phyloP scores from a whole-genome alignment of 2,888 invertebrate genomes.

The Tipula vernalis region DNA sequence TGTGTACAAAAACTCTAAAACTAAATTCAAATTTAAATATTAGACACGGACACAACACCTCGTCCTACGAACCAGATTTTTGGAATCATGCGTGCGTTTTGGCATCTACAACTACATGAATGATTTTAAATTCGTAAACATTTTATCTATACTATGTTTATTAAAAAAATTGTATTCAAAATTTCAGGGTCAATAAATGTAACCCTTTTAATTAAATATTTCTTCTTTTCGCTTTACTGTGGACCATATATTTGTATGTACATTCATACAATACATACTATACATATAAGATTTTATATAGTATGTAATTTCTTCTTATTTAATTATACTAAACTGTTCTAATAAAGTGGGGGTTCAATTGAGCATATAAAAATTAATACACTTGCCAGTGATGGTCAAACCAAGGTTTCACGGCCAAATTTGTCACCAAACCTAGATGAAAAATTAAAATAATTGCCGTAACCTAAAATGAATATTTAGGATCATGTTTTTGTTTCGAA shows the following conservation, averaged over 20 bases:
- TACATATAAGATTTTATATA: neutral
- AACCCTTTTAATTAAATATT: neutral
- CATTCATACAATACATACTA: neutral
- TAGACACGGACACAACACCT: no score
- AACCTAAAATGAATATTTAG: no score
- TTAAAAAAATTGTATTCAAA: neutral
- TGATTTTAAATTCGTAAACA: neutral
- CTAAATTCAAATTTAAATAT: no score
- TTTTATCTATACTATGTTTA: neutral
- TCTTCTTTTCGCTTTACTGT: neutral
- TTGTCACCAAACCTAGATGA: no score
- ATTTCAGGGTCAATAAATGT: neutral
- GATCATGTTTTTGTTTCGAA: no score
- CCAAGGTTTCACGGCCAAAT: no score
- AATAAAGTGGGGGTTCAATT: neutral
- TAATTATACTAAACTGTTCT: neutral
- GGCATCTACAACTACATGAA: no score
- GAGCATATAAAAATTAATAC: neutral
- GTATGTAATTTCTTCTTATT: neutral
- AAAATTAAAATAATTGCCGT: no score
- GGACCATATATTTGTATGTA: neutral
- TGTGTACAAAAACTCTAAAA: no score
- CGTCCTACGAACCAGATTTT: neutral
- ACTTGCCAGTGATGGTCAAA: neutral
- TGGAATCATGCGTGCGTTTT: neutral